Evolutionary conservation across 37 sponge, comb jelly and placozoan species (phyloP).

Genomic region (Trichoplax adhaerens): DNA sequence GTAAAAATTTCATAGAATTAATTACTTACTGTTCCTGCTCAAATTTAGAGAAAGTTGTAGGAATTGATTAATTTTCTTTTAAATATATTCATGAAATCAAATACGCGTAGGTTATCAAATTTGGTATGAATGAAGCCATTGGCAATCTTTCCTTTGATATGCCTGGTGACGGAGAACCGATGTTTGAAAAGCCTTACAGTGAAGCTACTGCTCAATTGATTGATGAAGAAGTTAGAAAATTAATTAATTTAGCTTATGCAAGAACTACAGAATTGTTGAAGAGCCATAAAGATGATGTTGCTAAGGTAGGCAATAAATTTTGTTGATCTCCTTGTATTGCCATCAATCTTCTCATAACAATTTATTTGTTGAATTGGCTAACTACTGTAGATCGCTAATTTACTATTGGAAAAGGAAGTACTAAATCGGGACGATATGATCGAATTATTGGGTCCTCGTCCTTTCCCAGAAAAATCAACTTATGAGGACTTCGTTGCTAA

Average conservation of each 20-base stretch:
- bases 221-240: constrained; percentile 44
- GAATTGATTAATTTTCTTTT: too few relatives aligned
- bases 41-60: neutral
- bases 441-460: constrained; percentile 59
- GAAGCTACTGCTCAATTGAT: constrained; percentile 88
- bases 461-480: constrained; percentile 87
- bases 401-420: constrained; percentile 72
- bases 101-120: constrained; percentile 47
- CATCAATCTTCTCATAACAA: neutral
- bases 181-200: constrained; percentile 96
- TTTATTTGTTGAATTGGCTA: neutral
- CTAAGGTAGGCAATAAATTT: constrained; percentile 8
- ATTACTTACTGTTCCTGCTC: neutral
- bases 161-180: constrained; percentile 48
- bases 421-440: constrained; percentile 91
- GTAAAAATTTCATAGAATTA: constrained; percentile 12
- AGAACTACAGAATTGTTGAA: constrained; percentile 19
- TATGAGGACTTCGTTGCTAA: constrained; percentile 96
- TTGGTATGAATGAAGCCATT: constrained; percentile 79
- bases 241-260: constrained; percentile 8
- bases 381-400: constrained; percentile 52
- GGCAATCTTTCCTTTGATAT: constrained; percentile 93
- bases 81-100: too few relatives aligned
- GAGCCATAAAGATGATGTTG: constrained; percentile 48
- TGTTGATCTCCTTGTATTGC: neutral